These are phyloP conservation scores for Drosophila rufa DNA, from an alignment of 1,140 invertebrate species.

Conservation along the genomic window DNA sequence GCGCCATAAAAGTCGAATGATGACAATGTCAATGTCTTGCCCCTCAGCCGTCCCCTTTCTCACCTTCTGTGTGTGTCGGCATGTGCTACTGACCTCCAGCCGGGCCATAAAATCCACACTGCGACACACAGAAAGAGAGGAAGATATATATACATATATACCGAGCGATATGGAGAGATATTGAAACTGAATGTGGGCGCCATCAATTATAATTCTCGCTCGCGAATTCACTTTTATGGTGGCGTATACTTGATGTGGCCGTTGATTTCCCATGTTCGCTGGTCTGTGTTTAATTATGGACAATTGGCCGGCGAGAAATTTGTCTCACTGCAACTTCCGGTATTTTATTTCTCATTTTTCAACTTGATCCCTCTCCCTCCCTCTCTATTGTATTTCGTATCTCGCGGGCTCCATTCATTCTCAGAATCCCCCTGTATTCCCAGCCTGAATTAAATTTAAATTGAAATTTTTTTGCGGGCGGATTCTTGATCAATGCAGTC, in stretches of 20 bases:
- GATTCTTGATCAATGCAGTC: constrained; percentile 62
- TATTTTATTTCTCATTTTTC: constrained; percentile 64
- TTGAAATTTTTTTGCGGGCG: constrained; percentile 61
- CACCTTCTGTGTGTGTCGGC: constrained; percentile 23
- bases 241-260: constrained; percentile 78
- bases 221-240: constrained; percentile 70
- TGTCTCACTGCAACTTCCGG: constrained; percentile 76
- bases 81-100: constrained; percentile 80
- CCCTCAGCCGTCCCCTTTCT: background rate
- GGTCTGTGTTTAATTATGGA: constrained; percentile 69
- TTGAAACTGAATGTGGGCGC: constrained; percentile 55
- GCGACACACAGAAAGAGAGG: constrained; percentile 1
- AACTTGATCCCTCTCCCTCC: background rate
- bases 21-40: constrained; percentile 81
- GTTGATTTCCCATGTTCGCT: constrained; percentile 37
- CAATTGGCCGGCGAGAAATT: constrained; percentile 76
- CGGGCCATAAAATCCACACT: constrained; percentile 59
- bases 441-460: constrained; percentile 70
- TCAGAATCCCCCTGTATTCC: constrained; percentile 14
- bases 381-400: constrained; percentile 11
- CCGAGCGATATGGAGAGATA: constrained; percentile 34
- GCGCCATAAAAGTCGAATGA: constrained; percentile 82
- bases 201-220: constrained; percentile 73
- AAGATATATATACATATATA: background rate
- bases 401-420: constrained; percentile 35